Conservation (phyloP, 2,888 invertebrate species). For the Ennomos quercinarius region DNA sequence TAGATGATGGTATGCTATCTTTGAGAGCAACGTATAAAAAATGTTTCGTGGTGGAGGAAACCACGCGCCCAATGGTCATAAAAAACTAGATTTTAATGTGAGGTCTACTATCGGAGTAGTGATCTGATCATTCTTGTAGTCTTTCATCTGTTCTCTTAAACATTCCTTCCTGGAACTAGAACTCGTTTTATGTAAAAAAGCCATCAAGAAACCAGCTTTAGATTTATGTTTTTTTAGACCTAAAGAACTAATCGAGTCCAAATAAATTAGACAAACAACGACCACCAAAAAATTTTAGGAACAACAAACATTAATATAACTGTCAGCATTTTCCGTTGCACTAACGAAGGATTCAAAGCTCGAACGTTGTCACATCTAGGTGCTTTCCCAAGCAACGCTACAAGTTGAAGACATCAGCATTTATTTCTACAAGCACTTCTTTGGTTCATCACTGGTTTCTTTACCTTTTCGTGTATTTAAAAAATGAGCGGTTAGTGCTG, state of each 20-base stretch:
- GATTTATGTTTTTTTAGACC: too few species aligned
- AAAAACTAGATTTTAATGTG: conserved; percentile 46
- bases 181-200: conserved; percentile 14
- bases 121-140: conserved; percentile 37
- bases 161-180: conserved; percentile 17
- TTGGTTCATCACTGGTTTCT: too few species aligned
- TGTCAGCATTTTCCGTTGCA: conserved; percentile 1
- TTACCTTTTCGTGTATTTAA: too few species aligned
- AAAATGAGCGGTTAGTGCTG: too few species aligned
- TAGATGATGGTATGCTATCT: conserved; percentile 62
- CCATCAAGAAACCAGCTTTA: too few species aligned
- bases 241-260: too few species aligned
- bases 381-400: too few species aligned
- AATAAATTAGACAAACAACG: too few species aligned
- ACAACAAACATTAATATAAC: too few species aligned
- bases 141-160: conserved; percentile 31
- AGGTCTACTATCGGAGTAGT: conserved; percentile 35
- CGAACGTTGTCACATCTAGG: background rate
- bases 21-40: conserved; percentile 41
- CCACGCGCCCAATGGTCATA: conserved; percentile 49
- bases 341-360: conserved; percentile 18
- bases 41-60: conserved; percentile 36
- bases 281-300: too few species aligned
- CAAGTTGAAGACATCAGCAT: too few species aligned
- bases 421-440: too few species aligned